Base-by-base conservation (phyloP, 2,888 invertebrate genomes). In the Ennomos erosarius region DNA sequence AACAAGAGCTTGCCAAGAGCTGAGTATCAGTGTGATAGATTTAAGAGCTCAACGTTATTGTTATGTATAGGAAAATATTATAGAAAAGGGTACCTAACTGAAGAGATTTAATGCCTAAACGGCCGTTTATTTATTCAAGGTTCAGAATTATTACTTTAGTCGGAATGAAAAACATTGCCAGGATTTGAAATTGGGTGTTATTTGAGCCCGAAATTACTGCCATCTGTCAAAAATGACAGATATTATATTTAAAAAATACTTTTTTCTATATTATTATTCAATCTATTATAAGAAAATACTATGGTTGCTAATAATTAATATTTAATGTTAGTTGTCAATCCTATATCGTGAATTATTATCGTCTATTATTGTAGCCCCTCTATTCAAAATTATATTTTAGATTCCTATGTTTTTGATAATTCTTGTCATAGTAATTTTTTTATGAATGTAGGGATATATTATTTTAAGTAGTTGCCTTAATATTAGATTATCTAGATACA, bases 11-110 rank as follows among this genome's bases (percentile, higher is more conserved):
- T 88, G 87, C 88, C 88, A 82, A 81, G 78, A 79, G 81, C 79
- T 80, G 76, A 71, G 64, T 71, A 78, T 75, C 74, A 78, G 84
- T 88, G 87, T 88, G 87, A 88, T 88, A 89, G 80, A 76, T 75
- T 65, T 82, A 80, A 76, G 82, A 85, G 88, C 89, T 90, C 90
- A 88, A 88, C 79, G 77, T 82, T 80, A 77, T 79, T 73, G 72
- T 69, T 68, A 72, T 72, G 33, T 44, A 40, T 46, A 47, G 16
- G 36, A 11, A 16, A 44, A 49, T 34, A 43, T 43, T 49, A 35
- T n/a, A 42, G 16, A 45, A 39, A 43, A 43, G 43, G 16, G 26
- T 26, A 26, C 6, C 26, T 26, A 26, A 26, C 26, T 26, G 26
- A 26, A 26, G 26, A 26, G 26, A 26, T 26, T 26, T 26, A 26